Percentiles rank a stretch among this genome's conserved stretches.
Conservation (phyloP, 2,797 vertebrate genomes). For the Toxotes lorentzi region DNA sequence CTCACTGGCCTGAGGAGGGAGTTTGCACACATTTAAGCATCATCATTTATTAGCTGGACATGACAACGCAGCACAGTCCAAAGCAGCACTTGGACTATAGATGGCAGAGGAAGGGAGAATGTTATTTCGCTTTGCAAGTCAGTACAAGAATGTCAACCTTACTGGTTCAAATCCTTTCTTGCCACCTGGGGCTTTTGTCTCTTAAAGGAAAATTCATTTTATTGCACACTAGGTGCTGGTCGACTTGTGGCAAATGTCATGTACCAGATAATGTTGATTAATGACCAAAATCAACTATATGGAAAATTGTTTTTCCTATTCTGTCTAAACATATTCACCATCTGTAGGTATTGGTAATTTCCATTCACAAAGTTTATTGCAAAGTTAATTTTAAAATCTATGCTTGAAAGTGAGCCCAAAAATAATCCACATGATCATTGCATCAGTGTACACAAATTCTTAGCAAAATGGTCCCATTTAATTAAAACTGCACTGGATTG, state of each 20-base stretch:
- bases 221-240: background rate
- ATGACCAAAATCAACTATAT: background rate
- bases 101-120: background rate
- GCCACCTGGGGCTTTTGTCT: background rate
- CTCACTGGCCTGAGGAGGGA: background rate
- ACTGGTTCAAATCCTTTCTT: background rate
- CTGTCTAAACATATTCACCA: background rate
- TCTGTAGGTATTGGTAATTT: background rate
- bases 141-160: background rate
- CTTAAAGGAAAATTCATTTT: background rate
- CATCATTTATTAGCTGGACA: background rate
- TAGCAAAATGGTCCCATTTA: background rate
- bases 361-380: background rate
- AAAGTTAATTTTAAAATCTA: background rate
- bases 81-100: background rate
- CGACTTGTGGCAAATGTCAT: background rate
- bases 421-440: background rate
- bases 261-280: background rate
- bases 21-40: background rate
- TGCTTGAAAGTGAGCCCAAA: background rate
- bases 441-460: background rate
- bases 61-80: slow-evolving; percentile 1
- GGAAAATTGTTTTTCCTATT: background rate
- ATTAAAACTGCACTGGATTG: slow-evolving; percentile 18
- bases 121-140: background rate